Evolutionary conservation across 2,797 vertebrate genomes (phyloP).

Genomic region (Botia kubotai): DNA sequence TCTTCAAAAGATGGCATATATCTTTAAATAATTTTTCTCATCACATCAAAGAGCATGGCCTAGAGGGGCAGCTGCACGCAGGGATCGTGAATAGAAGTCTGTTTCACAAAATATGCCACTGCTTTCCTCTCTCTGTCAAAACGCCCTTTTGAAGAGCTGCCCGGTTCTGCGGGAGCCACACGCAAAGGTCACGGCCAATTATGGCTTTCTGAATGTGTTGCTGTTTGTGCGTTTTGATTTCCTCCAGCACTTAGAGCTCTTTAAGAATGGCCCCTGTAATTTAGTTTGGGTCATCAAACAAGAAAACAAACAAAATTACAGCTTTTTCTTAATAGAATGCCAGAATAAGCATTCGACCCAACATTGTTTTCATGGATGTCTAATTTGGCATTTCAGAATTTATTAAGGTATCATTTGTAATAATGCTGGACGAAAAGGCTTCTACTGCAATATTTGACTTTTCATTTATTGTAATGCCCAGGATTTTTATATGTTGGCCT

Average conservation of each 20-base stretch:
- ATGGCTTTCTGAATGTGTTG: constrained; percentile 27
- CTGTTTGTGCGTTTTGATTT: constrained; percentile 19
- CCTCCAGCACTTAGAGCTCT: constrained; percentile 30
- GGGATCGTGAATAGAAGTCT: constrained; percentile 71
- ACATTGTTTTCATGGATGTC: not conserved
- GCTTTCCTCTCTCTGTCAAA: constrained; percentile 39
- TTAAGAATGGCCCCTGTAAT: constrained; percentile 31
- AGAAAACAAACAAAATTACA: constrained; percentile 13
- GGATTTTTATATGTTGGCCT: not conserved
- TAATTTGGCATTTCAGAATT: not conserved
- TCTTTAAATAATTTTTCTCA: constrained; percentile 64
- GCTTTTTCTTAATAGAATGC: not conserved
- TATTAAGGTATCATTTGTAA: not conserved
- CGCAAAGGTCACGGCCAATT: constrained; percentile 49
- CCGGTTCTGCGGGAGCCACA: constrained; percentile 12
- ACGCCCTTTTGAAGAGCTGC: constrained; percentile 36
- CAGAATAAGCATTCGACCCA: not conserved
- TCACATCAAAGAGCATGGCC: constrained; percentile 65
- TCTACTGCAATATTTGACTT: not conserved
- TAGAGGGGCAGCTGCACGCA: constrained; percentile 73
- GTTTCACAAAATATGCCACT: constrained; percentile 36
- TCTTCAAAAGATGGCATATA: constrained; percentile 70
- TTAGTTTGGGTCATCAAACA: constrained; percentile 18
- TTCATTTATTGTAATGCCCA: not conserved
- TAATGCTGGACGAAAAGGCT: not conserved